Conservation (phyloP, 2,888 invertebrate genomes). For the Ecliptopera silaceata region DNA sequence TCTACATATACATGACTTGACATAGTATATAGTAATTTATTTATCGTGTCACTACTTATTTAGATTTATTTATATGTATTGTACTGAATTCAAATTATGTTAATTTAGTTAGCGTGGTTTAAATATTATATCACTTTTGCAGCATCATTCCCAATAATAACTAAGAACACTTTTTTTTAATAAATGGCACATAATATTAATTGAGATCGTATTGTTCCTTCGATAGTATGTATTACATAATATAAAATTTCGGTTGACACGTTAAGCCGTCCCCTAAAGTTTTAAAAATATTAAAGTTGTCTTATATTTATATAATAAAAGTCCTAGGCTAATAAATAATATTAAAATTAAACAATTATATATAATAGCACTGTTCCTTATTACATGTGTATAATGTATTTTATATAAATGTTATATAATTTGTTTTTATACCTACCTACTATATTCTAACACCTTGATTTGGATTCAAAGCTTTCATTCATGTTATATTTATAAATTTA, state of each 20-base stretch:
- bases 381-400: constrained; percentile 10
- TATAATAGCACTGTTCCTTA: constrained; percentile 30
- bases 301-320: constrained; percentile 28
- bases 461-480: constrained; percentile 3
- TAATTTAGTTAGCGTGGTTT: not conserved
- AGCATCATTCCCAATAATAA: not conserved
- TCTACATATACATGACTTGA: constrained; percentile 11
- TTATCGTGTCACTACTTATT: constrained; percentile 18
- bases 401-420: constrained; percentile 1
- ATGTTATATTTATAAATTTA: not conserved
- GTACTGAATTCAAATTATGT: not conserved
- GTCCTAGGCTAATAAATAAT: not conserved
- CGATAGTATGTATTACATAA: constrained; percentile 32
- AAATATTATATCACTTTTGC: not conserved
- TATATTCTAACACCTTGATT: not conserved
- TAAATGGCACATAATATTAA: constrained; percentile 5
- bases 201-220: constrained; percentile 20
- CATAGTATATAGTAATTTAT: constrained; percentile 3
- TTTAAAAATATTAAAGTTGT: constrained; percentile 57
- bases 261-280: constrained; percentile 75
- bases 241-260: constrained; percentile 59
- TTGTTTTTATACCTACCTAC: not conserved
- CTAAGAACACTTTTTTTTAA: constrained; percentile 6
- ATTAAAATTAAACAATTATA: not conserved
- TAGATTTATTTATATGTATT: constrained; percentile 3